Percentiles rank a stretch among this genome's conserved stretches.
These are phyloP conservation scores for Pseudopipra pipra DNA, from an alignment of 2,113 vertebrate species.

Conservation along the genomic window DNA sequence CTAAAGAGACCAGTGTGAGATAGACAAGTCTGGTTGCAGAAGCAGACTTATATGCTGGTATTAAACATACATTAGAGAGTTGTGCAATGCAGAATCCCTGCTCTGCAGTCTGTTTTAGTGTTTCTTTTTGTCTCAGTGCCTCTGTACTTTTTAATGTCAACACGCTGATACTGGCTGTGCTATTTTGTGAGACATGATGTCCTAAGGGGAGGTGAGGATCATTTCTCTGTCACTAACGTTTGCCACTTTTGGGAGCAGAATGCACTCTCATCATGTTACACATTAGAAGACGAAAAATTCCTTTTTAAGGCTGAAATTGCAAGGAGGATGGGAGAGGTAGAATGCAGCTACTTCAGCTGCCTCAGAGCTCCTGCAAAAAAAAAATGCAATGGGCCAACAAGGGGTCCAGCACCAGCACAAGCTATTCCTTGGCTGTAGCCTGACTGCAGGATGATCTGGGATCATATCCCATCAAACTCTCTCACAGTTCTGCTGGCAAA, in stretches of 20 bases:
- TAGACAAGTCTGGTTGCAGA: not conserved
- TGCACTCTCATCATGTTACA: not conserved
- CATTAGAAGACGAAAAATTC: not conserved
- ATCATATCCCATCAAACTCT: not conserved
- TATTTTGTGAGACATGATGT: not conserved
- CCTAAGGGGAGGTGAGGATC: not conserved
- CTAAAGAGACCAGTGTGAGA: too few relatives aligned
- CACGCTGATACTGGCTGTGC: not conserved
- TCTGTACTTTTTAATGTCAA: not conserved
- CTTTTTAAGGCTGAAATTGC: not conserved
- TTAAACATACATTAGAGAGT: not conserved
- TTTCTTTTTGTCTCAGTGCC: not conserved
- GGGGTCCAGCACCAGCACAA: not conserved
- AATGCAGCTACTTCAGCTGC: not conserved
- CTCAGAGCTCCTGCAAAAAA: not conserved
- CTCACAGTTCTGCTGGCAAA: not conserved
- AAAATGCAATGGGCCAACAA: not conserved
- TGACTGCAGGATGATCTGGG: not conserved
- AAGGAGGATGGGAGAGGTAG: not conserved
- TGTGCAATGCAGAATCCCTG: conserved; percentile 41
- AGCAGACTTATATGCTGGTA: not conserved
- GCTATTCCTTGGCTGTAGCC: not conserved
- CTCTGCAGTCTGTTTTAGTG: conserved; percentile 28
- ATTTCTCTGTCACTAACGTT: not conserved
- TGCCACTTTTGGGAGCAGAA: not conserved